Base-by-base conservation (phyloP, 2,888 invertebrate species). In the Acanthosepion esculentum region DNA sequence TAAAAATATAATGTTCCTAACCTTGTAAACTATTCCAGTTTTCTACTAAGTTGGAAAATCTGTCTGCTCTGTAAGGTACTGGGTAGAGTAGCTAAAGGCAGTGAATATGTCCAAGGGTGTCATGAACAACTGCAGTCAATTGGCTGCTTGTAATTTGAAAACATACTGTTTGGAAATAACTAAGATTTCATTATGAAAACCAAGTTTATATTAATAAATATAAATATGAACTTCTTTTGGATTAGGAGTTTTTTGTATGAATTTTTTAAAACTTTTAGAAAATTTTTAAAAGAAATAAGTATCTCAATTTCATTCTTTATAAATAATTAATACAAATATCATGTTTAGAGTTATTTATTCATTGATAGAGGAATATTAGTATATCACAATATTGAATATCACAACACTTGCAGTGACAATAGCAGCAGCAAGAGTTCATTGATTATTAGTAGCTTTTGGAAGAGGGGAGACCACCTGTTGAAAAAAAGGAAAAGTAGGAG, bases 361-460 rank as follows among this genome's bases (percentile, higher is more conserved):
- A 59, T 55, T 29, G 94, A 29, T 29, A n/a, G 29, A 20, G 53
- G 23, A 48, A 93, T 29, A 55, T 55, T 55, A 23, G 55, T 94
- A 48, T 94, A 94, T 53, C 48, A 50, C 33, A 48, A 93, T 29
- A 55, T n/a, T 55, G 33, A 53, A 48, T 94, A 94, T 53, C 48
- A 55, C 41, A 59, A 59, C 78, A n/a, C n/a, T 78, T 78, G 78
- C 78, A 59, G 59, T 94, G 41, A 91, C 48, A 91, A 50, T 33
- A 48, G 55, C 48, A 59, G 59, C 94, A 59, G 94, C 59, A 33
- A 64, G 55, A 94, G 50, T 48, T 55, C 94, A 94, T 92, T 78
- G 95, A 95, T 95, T 94, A 91, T 96, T 96, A 96, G 96, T 97
- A 97, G 96, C 97, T 97, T 96, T 96, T 96, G 95, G 96, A 96